Evolutionary conservation across 2,113 vertebrate species (phyloP), one percentile per base, ranked within the genome.

Genomic region (Larimichthys crocea): DNA sequence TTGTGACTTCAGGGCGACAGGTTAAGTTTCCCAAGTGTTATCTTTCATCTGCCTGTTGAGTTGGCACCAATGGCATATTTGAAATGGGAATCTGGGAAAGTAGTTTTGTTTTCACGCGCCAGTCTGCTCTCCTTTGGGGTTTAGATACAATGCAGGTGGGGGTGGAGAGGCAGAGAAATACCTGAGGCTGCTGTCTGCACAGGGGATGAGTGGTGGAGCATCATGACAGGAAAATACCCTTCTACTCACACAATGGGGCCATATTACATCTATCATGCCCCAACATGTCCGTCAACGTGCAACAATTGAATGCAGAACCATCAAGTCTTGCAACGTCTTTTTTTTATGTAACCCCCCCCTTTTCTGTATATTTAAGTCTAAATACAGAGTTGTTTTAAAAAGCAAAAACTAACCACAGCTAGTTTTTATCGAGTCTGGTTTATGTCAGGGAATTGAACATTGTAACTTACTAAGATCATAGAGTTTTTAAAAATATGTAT

Each of bases 21-120:
- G 83, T 88, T 86, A 79, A 70, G 52, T 92, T 94, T 90, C 90
- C 78, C 14, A 31, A 74, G 87, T 86, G 81, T 92, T 85, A 60
- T 82, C 87, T 93, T 92, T 90, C 89, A 48, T 88, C 83, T 74
- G 57, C 79, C 73, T 86, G 44, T 82, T 72, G 65, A 74, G 75
- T 70, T 79, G 76, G 74, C 86, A 89, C 60, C 1, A 69, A 82
- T 64, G 77, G 79, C 70, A 86, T n/a, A 76, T 89, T 84, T 92
- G 92, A 92, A 94, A 93, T 59, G 29, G 67, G 89, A 93, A 83
- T 89, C 86, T 91, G 84, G 85, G 84, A 91, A 85, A 88, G 83
- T 31, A 55, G 49, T 87, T 87, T 91, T 57, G 52, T 61, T 90
- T 88, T 93, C 85, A 82, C 61, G 46, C 62, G 12, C 69, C 85